Conservation (phyloP, 2,113 vertebrate genomes). For the Xiphophorus couchianus region DNA sequence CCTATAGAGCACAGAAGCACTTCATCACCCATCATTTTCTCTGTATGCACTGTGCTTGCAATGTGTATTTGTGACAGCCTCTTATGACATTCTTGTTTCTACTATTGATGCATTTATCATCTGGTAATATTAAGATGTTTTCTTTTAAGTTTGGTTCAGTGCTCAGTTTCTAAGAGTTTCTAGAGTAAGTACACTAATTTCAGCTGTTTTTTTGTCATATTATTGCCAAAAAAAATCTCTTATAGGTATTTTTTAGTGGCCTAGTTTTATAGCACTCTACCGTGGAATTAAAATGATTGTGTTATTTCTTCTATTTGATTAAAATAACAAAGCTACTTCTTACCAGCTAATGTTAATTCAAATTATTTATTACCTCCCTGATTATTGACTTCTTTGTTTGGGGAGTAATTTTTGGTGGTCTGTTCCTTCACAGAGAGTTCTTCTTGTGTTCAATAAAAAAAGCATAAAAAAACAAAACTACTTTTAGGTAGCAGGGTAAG, state of each 20-base stretch:
- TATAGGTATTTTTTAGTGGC: too few species aligned
- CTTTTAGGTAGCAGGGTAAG: too few species aligned
- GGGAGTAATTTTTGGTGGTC: background rate
- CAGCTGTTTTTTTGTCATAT: background rate
- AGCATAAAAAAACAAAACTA: too few species aligned
- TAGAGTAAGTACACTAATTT: background rate
- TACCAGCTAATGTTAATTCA: too few species aligned
- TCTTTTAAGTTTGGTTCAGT: background rate
- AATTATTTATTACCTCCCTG: background rate
- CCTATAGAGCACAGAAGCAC: constrained; percentile 62
- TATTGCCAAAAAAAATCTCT: background rate
- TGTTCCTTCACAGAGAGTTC: background rate
- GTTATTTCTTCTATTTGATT: background rate
- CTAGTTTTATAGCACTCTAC: background rate
- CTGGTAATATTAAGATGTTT: background rate
- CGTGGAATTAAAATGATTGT: background rate
- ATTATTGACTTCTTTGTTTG: background rate
- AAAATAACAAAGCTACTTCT: too few species aligned
- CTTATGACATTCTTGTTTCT: background rate
- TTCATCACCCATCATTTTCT: constrained; percentile 70
- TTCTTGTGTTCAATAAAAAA: background rate
- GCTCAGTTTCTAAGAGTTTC: background rate
- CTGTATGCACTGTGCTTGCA: background rate
- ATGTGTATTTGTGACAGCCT: constrained; percentile 35
- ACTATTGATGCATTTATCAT: background rate